Percentiles rank a stretch among this genome's conserved stretches.
These are phyloP conservation scores for Acleris laterana DNA, from an alignment of 2,888 invertebrate genomes.

Conservation along the genomic window DNA sequence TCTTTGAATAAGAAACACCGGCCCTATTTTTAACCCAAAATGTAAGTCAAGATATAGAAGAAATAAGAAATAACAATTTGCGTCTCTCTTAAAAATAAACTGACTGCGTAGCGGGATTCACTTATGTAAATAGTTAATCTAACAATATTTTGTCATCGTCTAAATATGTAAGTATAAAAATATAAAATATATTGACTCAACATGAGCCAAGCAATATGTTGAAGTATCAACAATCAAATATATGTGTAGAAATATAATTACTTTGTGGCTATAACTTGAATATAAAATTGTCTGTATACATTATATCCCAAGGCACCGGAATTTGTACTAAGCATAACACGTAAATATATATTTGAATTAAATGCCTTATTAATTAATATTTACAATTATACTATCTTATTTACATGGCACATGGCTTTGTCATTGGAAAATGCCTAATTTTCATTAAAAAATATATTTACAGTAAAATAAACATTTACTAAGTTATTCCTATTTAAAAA, in stretches of 20 bases:
- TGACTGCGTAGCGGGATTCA: not conserved
- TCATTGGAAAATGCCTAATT: constrained; percentile 42
- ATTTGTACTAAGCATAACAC: constrained; percentile 60
- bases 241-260: constrained; percentile 46
- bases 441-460: constrained; percentile 26
- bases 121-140: constrained; percentile 11
- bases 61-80: too few species aligned
- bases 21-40: too few species aligned
- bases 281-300: constrained; percentile 42
- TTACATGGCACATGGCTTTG: constrained; percentile 79
- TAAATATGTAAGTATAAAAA: constrained; percentile 31
- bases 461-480: constrained; percentile 13
- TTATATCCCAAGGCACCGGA: constrained; percentile 57
- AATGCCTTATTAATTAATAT: constrained; percentile 47
- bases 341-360: constrained; percentile 44
- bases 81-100: not conserved
- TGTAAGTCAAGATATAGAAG: too few species aligned
- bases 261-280: constrained; percentile 45
- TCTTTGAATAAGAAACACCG: too few species aligned
- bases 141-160: constrained; percentile 19
- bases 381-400: constrained; percentile 56
- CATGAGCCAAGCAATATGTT: constrained; percentile 70
- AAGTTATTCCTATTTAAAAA: constrained; percentile 15
- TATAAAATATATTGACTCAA: constrained; percentile 64
- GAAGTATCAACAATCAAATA: constrained; percentile 63